Conservation (phyloP, 1,140 invertebrate species). For the Calephelis nemesis region DNA sequence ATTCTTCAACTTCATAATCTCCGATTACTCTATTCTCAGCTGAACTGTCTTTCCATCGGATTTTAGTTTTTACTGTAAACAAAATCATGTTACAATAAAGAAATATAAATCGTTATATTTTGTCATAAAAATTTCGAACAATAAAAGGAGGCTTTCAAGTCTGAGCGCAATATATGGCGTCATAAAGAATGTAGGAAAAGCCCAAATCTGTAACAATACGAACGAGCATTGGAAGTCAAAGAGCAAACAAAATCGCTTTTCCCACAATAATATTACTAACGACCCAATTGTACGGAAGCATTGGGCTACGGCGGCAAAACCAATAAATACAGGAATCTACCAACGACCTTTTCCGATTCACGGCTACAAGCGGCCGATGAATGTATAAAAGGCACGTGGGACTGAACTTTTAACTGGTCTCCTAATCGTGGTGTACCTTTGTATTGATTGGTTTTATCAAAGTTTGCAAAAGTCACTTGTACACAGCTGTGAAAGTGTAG, state of each 20-base stretch:
- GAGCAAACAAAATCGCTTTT: slow-evolving; percentile 73
- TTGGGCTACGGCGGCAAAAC: slow-evolving; percentile 62
- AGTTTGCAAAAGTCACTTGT: slow-evolving; percentile 45
- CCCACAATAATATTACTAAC: slow-evolving; percentile 76
- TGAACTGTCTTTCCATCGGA: slow-evolving; percentile 64
- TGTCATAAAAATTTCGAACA: slow-evolving; percentile 31
- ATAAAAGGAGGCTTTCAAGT: slow-evolving; percentile 40
- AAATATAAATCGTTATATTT: slow-evolving; percentile 21
- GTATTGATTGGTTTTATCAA: slow-evolving; percentile 47
- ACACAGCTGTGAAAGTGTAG: background rate
- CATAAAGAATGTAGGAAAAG: slow-evolving; percentile 58
- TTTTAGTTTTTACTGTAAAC: slow-evolving; percentile 64
- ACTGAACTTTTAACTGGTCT: slow-evolving; percentile 54
- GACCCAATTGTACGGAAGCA: slow-evolving; percentile 74
- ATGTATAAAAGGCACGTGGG: slow-evolving; percentile 61
- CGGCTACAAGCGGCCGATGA: slow-evolving; percentile 47
- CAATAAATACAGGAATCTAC: slow-evolving; percentile 75
- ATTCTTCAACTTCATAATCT: slow-evolving; percentile 82
- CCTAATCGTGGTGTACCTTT: slow-evolving; percentile 50
- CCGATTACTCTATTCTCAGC: slow-evolving; percentile 76
- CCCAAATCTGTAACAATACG: slow-evolving; percentile 69
- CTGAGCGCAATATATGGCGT: slow-evolving; percentile 51
- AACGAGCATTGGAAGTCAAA: slow-evolving; percentile 67
- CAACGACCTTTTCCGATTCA: slow-evolving; percentile 57
- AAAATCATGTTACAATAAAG: slow-evolving; percentile 22